phyloP scores from a whole-genome alignment of 2,113 vertebrate species.

The Coptodon rendalli region DNA sequence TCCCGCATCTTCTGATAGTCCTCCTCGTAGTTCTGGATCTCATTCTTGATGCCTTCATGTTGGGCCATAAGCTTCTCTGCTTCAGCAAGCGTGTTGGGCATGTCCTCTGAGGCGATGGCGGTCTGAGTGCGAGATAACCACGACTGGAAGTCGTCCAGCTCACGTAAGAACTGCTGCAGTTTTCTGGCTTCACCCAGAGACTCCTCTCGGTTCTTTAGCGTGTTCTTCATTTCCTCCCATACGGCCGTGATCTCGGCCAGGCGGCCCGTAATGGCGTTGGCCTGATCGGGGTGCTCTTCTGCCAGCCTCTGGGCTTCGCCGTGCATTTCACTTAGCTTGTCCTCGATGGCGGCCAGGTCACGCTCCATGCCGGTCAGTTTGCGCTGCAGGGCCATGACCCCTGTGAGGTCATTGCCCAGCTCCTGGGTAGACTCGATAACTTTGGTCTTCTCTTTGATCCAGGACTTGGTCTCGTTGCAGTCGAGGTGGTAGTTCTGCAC shows the following conservation, averaged over 20 bases:
- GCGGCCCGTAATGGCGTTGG: constrained; percentile 84
- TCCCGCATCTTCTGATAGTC: constrained; percentile 99
- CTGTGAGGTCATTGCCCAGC: constrained; percentile 90
- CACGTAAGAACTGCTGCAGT: constrained; percentile 93
- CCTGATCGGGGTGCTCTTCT: constrained; percentile 89
- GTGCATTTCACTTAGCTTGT: constrained; percentile 84
- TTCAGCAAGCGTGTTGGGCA: constrained; percentile 90
- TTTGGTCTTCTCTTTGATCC: constrained; percentile 98
- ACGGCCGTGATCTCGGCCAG: constrained; percentile 87
- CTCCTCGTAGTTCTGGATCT: constrained; percentile 93
- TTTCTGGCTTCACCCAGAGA: constrained; percentile 95
- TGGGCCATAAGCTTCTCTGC: constrained; percentile 94
- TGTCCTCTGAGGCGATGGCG: constrained; percentile 92
- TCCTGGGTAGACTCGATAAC: constrained; percentile 97
- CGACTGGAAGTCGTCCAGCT: constrained; percentile 97
- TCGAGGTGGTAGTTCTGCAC: constrained; percentile 98
- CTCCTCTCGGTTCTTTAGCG: constrained; percentile 87
- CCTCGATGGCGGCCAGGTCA: constrained; percentile 91
- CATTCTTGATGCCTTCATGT: constrained; percentile 91
- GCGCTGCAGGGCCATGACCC: constrained; percentile 94
- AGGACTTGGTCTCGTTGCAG: constrained; percentile 97
- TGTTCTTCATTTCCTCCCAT: constrained; percentile 96
- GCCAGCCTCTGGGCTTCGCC: constrained; percentile 85
- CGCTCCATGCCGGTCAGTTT: constrained; percentile 96
- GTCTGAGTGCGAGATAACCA: constrained; percentile 96